A percentile compares a stretch with the other conserved stretches of the same genome.
Evolutionary conservation across 2,888 invertebrate species (phyloP).

Genomic region (Limnephilus rhombicus): DNA sequence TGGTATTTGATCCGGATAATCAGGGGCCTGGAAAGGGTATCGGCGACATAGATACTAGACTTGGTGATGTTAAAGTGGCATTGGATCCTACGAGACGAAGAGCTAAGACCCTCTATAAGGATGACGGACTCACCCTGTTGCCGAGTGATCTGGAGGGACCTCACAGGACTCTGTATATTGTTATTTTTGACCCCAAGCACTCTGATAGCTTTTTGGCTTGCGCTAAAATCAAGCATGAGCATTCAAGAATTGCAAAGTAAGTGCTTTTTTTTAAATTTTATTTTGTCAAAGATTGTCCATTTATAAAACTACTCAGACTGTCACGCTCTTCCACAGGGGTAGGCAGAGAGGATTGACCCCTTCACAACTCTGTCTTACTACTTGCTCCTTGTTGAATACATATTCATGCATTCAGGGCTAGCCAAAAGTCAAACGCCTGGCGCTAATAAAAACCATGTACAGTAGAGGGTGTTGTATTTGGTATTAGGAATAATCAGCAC

Average conservation of each 20-base stretch:
- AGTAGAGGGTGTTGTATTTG: too few species aligned
- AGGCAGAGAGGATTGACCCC: too few species aligned
- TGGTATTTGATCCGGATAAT: constrained; percentile 90
- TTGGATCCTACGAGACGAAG: constrained; percentile 78
- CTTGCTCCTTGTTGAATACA: too few species aligned
- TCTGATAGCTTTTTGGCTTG: constrained; percentile 89
- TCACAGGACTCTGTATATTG: constrained; percentile 87
- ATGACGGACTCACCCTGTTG: constrained; percentile 84
- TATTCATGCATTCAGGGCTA: too few species aligned
- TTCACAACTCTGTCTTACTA: too few species aligned
- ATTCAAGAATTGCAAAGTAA: constrained; percentile 84
- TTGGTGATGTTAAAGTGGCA: constrained; percentile 87
- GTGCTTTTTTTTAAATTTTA: constrained; percentile 68
- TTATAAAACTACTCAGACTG: too few species aligned
- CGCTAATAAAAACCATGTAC: too few species aligned
- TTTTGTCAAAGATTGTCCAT: neutral
- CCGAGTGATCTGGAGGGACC: constrained; percentile 87
- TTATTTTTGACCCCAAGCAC: constrained; percentile 87
- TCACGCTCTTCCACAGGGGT: too few species aligned
- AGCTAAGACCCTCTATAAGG: constrained; percentile 81
- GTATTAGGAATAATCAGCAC: too few species aligned
- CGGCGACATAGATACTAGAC: constrained; percentile 87
- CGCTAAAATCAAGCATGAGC: constrained; percentile 85
- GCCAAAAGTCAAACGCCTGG: too few species aligned
- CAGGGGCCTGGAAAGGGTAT: constrained; percentile 82